A percentile compares a stretch with the other conserved stretches of the same genome.
Conservation (phyloP, 1,140 invertebrate species). For the Trinorchestia longiramus region DNA sequence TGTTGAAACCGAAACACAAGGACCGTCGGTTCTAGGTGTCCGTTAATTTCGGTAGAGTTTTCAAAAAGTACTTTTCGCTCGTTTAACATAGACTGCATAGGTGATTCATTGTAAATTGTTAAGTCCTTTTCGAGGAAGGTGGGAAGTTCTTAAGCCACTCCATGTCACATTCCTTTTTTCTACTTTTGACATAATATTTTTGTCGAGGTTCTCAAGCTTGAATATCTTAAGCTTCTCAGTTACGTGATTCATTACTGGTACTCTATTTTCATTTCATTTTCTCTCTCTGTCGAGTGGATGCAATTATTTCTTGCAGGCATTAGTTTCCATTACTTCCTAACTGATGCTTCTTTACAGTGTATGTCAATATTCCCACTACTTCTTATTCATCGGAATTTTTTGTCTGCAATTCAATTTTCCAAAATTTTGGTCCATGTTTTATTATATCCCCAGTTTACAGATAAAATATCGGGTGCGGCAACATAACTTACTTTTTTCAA, state of each 20-base stretch:
- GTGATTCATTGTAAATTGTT: too few relatives aligned
- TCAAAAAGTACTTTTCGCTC: too few relatives aligned
- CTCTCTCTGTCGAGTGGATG: background rate
- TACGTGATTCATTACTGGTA: background rate
- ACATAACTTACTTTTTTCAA: too few relatives aligned
- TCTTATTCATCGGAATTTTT: background rate
- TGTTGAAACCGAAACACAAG: background rate
- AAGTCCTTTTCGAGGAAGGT: too few relatives aligned
- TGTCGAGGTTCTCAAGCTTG: background rate
- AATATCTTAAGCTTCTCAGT: background rate
- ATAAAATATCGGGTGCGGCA: too few relatives aligned
- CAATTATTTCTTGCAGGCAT: background rate
- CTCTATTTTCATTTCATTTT: background rate
- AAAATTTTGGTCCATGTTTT: background rate
- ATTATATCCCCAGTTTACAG: background rate
- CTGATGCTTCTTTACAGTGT: background rate
- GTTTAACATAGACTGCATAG: too few relatives aligned
- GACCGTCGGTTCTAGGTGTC: too few relatives aligned
- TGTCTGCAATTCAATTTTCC: background rate
- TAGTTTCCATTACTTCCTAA: background rate
- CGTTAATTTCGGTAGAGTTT: too few relatives aligned
- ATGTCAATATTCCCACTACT: background rate
- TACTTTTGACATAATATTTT: background rate
- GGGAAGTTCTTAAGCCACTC: too few relatives aligned
- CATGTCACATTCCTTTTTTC: too few relatives aligned